Percentiles rank a stretch among this genome's conserved stretches.
These are phyloP conservation scores for Gastrophysa polygoni DNA, from an alignment of 2,888 invertebrate genomes.

Conservation along the genomic window DNA sequence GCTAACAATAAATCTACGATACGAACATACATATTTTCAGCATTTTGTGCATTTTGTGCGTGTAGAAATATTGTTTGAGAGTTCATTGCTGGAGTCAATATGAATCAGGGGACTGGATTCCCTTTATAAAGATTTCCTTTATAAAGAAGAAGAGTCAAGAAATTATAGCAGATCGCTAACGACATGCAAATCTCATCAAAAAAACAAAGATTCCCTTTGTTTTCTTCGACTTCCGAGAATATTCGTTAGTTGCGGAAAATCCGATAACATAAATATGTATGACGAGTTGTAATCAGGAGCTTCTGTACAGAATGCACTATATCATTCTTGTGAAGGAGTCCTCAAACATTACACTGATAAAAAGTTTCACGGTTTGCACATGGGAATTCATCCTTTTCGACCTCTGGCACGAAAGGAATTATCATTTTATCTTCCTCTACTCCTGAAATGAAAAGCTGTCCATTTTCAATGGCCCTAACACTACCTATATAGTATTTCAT, in stretches of 20 bases:
- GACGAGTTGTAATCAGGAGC: constrained; percentile 43
- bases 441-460: too few species aligned
- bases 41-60: too few species aligned
- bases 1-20: too few species aligned
- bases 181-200: constrained; percentile 40
- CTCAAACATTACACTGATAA: constrained; percentile 9
- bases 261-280: constrained; percentile 42
- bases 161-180: constrained; percentile 38
- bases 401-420: too few species aligned
- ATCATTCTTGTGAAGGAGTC: constrained; percentile 31
- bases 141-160: constrained; percentile 6
- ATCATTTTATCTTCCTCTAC: too few species aligned
- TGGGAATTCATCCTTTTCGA: not conserved
- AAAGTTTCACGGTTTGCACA: not conserved
- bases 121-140: not conserved
- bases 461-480: too few species aligned
- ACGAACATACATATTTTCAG: too few species aligned
- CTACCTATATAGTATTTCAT: too few species aligned
- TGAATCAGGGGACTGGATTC: not conserved
- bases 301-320: constrained; percentile 39
- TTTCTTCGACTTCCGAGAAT: constrained; percentile 35
- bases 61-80: too few species aligned
- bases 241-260: constrained; percentile 40
- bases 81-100: too few species aligned
- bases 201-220: constrained; percentile 38